Evolutionary conservation across 2,797 vertebrate species (phyloP).

Genomic region (Sebastes steindachneri): DNA sequence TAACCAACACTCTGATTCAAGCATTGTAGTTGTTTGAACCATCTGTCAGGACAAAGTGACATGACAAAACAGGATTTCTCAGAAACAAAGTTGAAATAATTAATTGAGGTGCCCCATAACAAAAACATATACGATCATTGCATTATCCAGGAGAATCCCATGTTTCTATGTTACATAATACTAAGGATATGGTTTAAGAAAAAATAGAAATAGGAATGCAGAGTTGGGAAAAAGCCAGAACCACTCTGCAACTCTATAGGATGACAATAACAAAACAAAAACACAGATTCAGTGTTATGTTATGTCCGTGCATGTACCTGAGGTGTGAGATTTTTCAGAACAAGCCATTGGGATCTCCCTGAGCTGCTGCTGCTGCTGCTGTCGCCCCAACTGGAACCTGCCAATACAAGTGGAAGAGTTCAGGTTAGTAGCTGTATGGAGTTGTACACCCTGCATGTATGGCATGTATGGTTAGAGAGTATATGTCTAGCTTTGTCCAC

Average conservation of each 20-base stretch:
- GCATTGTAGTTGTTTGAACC: not conserved
- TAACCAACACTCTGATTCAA: not conserved
- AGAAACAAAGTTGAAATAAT: not conserved
- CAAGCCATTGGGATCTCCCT: conserved; percentile 99
- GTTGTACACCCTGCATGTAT: not conserved
- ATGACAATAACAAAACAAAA: not conserved
- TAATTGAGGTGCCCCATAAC: too few species aligned
- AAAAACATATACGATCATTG: not conserved
- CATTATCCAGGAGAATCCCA: too few species aligned
- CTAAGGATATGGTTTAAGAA: not conserved
- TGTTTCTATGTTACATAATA: not conserved
- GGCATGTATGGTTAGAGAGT: not conserved
- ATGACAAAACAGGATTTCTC: not conserved
- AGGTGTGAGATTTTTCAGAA: conserved; percentile 99
- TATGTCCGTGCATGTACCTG: conserved; percentile 83
- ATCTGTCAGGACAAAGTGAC: not conserved
- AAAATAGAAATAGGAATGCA: not conserved
- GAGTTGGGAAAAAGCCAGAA: not conserved
- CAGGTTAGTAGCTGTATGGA: not conserved
- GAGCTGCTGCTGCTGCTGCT: conserved; percentile 95
- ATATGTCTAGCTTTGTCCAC: too few species aligned
- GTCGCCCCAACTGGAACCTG: conserved; percentile 97
- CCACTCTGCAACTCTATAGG: not conserved
- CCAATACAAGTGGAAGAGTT: not conserved
- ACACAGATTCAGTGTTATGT: not conserved